These are phyloP conservation scores for Melipona quadrifasciata DNA, from an alignment of 1,140 invertebrate genomes.

Conservation along the genomic window DNA sequence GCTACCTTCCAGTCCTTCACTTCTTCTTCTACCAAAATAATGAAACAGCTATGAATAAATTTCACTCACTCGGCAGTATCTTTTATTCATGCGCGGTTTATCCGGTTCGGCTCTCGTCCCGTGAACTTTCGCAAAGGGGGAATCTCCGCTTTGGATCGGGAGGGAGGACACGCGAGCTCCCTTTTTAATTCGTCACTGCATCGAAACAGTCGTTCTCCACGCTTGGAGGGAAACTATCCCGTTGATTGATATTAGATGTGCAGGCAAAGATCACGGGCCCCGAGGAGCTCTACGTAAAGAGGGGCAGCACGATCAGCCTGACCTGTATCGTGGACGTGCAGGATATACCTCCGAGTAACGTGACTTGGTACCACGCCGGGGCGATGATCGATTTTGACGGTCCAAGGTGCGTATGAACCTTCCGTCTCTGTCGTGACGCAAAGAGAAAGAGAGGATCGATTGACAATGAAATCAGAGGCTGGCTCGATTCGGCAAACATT, in stretches of 20 bases:
- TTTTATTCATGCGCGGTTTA: neutral
- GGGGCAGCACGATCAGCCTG: conserved; percentile 92
- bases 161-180: neutral
- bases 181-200: neutral
- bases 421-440: no score
- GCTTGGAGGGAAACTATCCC: no score
- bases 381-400: conserved; percentile 92
- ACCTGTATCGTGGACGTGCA: conserved; percentile 93
- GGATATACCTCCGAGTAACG: conserved; percentile 88
- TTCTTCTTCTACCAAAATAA: neutral
- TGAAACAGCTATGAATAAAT: conserved; percentile 11
- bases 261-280: conserved; percentile 92
- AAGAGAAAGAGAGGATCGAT: neutral
- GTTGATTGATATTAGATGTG: conserved; percentile 84
- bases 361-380: conserved; percentile 90
- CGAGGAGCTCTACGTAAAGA: conserved; percentile 92
- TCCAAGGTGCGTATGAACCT: conserved; percentile 78
- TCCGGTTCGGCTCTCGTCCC: neutral
- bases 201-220: neutral
- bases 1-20: neutral
- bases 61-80: neutral
- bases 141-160: neutral
- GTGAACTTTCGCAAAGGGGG: neutral
- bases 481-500: no score
- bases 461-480: no score